phyloP scores from a whole-genome alignment of 1,140 invertebrate species.

The Hylaeus volcanicus region DNA sequence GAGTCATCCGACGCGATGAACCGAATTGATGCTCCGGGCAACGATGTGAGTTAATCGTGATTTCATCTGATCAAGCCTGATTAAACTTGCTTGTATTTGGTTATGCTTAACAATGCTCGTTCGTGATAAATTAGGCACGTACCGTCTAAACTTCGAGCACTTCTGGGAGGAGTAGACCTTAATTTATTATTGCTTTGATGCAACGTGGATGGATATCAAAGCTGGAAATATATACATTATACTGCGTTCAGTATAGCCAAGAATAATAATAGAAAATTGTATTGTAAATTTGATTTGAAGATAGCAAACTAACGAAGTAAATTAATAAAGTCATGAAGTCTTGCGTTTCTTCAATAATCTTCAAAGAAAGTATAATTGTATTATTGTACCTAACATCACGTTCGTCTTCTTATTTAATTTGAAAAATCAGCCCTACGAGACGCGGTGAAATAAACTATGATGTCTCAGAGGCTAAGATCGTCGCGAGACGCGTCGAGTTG shows the following conservation, averaged over 20 bases:
- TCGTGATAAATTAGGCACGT: constrained; percentile 28
- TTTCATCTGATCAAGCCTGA: constrained; percentile 35
- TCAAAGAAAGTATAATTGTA: neutral
- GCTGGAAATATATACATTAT: neutral
- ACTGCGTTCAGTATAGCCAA: neutral
- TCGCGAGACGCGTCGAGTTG: constrained; percentile 30
- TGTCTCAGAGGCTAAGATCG: constrained; percentile 8
- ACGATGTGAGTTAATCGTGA: constrained; percentile 27
- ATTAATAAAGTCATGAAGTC: too few relatives aligned
- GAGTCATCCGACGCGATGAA: constrained; percentile 7
- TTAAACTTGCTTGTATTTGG: constrained; percentile 32
- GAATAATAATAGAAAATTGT: too few relatives aligned
- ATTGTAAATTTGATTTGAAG: too few relatives aligned
- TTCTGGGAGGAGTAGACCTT: neutral
- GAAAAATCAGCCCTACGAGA: neutral
- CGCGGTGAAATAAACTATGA: neutral
- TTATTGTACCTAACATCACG: neutral
- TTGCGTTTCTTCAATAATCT: neutral
- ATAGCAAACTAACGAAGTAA: too few relatives aligned
- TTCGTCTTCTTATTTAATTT: neutral
- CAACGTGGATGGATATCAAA: neutral
- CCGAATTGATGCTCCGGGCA: constrained; percentile 17
- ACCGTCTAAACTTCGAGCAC: constrained; percentile 10
- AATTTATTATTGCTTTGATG: constrained; percentile 5
- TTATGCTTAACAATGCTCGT: constrained; percentile 17